These are phyloP conservation scores for Petrocephalus schoutedeni DNA, from an alignment of 2,797 vertebrate species.

Conservation along the genomic window DNA sequence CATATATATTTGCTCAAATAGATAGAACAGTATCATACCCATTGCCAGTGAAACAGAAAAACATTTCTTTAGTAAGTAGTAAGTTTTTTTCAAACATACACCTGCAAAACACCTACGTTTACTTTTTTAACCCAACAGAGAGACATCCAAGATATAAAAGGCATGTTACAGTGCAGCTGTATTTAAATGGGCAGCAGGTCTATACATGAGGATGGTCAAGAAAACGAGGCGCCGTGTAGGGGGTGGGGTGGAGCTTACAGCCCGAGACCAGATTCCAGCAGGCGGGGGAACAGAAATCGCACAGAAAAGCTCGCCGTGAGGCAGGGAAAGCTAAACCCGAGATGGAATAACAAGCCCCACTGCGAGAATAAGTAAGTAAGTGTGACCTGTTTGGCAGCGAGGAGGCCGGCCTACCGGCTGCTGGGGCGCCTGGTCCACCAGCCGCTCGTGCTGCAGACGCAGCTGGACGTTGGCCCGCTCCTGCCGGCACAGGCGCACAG, in stretches of 20 bases:
- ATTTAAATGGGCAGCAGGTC: background rate
- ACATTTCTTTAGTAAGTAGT: background rate
- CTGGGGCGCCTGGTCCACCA: conserved; percentile 42
- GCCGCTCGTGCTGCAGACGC: conserved; percentile 44
- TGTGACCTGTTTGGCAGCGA: background rate
- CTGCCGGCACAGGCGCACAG: conserved; percentile 46
- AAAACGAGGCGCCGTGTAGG: background rate
- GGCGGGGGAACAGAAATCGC: background rate
- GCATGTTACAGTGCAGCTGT: background rate
- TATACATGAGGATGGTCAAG: background rate
- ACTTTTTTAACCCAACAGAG: background rate
- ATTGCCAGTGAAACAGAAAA: background rate
- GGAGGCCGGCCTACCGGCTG: conserved; percentile 46
- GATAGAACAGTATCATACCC: background rate
- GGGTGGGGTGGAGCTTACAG: background rate
- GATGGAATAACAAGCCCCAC: background rate
- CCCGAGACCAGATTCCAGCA: background rate
- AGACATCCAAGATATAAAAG: background rate
- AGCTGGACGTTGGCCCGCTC: conserved; percentile 55
- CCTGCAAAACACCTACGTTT: background rate
- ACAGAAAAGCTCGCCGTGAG: background rate
- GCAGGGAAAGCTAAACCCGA: background rate
- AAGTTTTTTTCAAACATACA: no score
- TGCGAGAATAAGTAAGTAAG: no score
- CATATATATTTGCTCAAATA: background rate